Conservation (phyloP, 2,113 vertebrate species). For the Sceloporus undulatus region DNA sequence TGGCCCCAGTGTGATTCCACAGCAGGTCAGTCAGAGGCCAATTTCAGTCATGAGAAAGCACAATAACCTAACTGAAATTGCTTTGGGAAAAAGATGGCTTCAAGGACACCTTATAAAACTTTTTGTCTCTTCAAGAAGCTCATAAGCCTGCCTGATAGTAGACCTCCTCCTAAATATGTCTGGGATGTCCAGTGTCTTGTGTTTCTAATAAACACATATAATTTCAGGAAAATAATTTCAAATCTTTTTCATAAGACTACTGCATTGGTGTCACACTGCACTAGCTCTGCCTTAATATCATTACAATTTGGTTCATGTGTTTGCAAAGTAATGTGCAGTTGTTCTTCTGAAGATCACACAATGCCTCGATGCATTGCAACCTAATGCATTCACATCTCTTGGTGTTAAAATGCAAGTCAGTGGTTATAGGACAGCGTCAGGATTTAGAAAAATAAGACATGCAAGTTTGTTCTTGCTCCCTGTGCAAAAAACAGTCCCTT, state of each 20-base stretch:
- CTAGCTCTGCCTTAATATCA: neutral
- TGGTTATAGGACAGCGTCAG: neutral
- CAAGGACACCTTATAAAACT: conserved; percentile 21
- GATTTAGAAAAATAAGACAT: neutral
- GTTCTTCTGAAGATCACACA: neutral
- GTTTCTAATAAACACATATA: neutral
- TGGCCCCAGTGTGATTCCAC: conserved; percentile 24
- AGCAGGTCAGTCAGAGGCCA: conserved; percentile 30
- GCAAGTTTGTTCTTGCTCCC: neutral
- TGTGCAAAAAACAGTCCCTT: no score
- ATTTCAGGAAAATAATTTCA: conserved; percentile 3
- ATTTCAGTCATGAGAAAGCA: conserved; percentile 26
- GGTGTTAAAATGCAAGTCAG: neutral
- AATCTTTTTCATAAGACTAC: neutral
- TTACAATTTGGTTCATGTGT: neutral
- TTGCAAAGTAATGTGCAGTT: neutral
- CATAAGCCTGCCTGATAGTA: neutral
- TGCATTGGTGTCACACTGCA: neutral
- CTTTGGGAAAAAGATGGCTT: conserved; percentile 11
- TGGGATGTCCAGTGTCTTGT: neutral
- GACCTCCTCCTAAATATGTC: neutral
- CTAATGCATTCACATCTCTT: neutral
- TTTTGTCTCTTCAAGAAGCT: conserved; percentile 20
- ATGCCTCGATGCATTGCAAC: neutral
- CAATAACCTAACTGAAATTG: conserved; percentile 35